Conservation (phyloP, 2,113 vertebrate genomes). For the Ptychochromis oligacanthus region DNA sequence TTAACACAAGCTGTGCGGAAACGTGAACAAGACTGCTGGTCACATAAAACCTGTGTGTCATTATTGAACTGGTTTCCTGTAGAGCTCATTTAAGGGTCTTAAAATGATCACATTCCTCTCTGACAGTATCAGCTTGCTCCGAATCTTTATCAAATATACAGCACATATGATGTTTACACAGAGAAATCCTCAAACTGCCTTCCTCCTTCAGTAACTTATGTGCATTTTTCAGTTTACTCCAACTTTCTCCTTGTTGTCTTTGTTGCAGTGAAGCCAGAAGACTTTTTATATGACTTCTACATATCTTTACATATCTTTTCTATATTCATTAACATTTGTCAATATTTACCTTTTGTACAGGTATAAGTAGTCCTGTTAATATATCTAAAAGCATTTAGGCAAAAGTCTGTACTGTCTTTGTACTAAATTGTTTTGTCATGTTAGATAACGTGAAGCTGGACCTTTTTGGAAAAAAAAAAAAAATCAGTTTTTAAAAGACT, state of each 20-base stretch:
- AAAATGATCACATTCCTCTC: background rate
- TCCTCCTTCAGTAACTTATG: background rate
- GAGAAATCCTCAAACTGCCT: slow-evolving; percentile 2
- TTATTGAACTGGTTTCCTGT: background rate
- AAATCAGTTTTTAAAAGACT: background rate
- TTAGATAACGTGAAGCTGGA: background rate
- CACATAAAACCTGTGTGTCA: background rate
- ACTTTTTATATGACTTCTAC: background rate
- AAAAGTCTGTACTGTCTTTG: no score
- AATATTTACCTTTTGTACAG: background rate
- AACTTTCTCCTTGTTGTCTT: background rate
- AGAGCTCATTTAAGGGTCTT: background rate
- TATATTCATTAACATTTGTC: background rate
- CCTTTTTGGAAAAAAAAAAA: background rate
- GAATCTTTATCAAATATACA: slow-evolving; percentile 8
- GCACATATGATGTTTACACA: slow-evolving; percentile 3
- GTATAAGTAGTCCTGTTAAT: background rate
- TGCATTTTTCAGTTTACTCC: background rate
- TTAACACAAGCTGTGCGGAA: background rate
- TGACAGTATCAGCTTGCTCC: background rate
- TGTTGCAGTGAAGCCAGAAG: background rate
- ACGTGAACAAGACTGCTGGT: background rate
- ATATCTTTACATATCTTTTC: background rate
- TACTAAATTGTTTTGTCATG: no score
- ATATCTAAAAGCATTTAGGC: background rate